Conservation (phyloP, 2,888 invertebrate genomes). For the Lepidocyrtinus sp. region DNA sequence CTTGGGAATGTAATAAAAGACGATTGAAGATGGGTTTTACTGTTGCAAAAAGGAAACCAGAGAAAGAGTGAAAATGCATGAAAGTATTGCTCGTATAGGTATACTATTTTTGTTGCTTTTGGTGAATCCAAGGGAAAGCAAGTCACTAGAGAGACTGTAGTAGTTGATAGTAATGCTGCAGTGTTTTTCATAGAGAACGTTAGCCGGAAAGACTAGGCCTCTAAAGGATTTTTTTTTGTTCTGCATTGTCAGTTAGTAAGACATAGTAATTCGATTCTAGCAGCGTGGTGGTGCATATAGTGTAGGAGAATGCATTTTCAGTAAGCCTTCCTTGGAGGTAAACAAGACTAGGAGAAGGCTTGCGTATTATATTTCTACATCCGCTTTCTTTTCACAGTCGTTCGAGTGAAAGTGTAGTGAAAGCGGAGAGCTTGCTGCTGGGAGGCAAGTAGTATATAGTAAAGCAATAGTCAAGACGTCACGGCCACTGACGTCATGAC, state of each 20-base stretch:
- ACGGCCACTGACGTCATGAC: slow-evolving; percentile 70
- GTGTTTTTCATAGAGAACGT: not conserved
- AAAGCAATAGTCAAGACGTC: slow-evolving; percentile 65
- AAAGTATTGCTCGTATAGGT: too few relatives aligned
- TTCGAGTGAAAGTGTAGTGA: slow-evolving; percentile 14
- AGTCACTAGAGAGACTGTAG: too few relatives aligned
- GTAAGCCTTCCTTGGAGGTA: not conserved
- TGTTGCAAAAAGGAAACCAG: too few relatives aligned
- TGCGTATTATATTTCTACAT: not conserved
- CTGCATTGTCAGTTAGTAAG: not conserved
- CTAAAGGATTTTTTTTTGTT: not conserved
- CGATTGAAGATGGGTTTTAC: too few relatives aligned
- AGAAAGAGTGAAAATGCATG: too few relatives aligned
- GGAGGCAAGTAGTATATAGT: slow-evolving; percentile 32
- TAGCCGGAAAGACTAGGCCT: too few relatives aligned
- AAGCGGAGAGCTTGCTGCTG: slow-evolving; percentile 26
- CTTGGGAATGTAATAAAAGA: too few relatives aligned
- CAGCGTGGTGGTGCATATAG: not conserved
- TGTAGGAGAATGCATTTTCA: not conserved
- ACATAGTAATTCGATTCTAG: not conserved
- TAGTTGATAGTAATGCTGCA: not conserved
- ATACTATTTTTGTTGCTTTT: too few relatives aligned
- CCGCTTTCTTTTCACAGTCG: not conserved
- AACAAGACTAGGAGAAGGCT: not conserved
- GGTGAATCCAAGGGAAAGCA: too few relatives aligned